These are phyloP conservation scores for Aspiorhynchus laticeps DNA, from an alignment of 2,113 vertebrate genomes.

Conservation along the genomic window DNA sequence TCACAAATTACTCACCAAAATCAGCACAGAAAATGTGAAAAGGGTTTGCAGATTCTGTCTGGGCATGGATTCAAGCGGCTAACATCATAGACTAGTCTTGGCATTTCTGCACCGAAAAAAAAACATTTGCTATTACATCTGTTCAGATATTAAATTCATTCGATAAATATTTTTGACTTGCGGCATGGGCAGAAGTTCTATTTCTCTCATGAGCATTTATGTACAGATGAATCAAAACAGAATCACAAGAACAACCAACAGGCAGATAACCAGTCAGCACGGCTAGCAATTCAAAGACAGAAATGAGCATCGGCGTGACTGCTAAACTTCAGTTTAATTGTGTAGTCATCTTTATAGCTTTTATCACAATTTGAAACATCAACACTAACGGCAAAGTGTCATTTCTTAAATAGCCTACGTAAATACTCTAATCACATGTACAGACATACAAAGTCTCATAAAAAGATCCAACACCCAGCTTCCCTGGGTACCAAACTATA, in stretches of 20 bases:
- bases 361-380: constrained; percentile 49
- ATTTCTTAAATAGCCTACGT: neutral
- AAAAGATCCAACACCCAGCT: constrained; percentile 51
- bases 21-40: neutral
- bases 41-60: neutral
- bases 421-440: constrained; percentile 48
- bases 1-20: neutral
- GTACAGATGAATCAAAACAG: neutral
- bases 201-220: constrained; percentile 16
- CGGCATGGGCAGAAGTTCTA: neutral
- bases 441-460: constrained; percentile 16
- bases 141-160: neutral
- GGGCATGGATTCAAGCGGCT: neutral
- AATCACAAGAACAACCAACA: constrained; percentile 2
- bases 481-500: constrained; percentile 52
- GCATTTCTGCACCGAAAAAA: neutral
- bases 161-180: constrained; percentile 1
- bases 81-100: neutral
- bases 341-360: constrained; percentile 40
- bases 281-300: neutral
- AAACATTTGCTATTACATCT: neutral
- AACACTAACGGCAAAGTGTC: constrained; percentile 22
- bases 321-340: constrained; percentile 48
- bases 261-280: constrained; percentile 3
- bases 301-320: constrained; percentile 35